phyloP scores from a whole-genome alignment of 2,113 vertebrate genomes.

The Cyanoramphus novaezelandiae region DNA sequence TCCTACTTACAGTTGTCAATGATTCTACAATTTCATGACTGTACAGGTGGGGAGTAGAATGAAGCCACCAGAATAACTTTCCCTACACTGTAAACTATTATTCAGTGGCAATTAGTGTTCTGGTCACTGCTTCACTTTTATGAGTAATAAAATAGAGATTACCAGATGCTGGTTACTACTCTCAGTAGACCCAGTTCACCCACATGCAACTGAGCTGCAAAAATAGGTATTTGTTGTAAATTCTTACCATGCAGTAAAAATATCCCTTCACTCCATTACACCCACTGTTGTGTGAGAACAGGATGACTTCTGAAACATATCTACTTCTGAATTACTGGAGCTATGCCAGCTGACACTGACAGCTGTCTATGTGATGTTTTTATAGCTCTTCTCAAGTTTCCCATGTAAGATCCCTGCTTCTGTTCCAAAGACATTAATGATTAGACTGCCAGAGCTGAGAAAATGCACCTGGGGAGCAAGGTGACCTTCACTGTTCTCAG shows the following conservation, averaged over 20 bases:
- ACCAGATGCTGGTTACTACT: neutral
- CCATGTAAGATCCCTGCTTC: neutral
- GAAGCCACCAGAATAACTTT: neutral
- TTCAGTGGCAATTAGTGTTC: neutral
- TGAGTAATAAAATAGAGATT: neutral
- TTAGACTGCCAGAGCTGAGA: slow-evolving; percentile 51
- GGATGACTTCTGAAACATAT: neutral
- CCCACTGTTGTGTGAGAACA: neutral
- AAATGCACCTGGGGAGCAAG: slow-evolving; percentile 41
- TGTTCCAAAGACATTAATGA: slow-evolving; percentile 54
- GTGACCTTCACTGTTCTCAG: slow-evolving; percentile 20
- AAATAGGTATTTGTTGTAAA: neutral
- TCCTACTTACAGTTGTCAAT: neutral
- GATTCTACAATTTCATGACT: neutral
- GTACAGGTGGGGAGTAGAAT: neutral
- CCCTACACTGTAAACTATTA: neutral
- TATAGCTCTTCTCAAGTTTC: slow-evolving; percentile 33
- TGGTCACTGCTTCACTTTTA: neutral
- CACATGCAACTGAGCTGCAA: neutral
- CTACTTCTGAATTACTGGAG: slow-evolving; percentile 7
- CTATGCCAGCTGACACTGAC: slow-evolving; percentile 20
- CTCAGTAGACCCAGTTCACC: neutral
- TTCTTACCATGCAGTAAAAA: neutral
- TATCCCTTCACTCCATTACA: neutral
- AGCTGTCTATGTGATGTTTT: slow-evolving; percentile 10